A percentile compares a stretch with the other conserved stretches of the same genome.
Evolutionary conservation across 2,888 invertebrate species (phyloP).

Genomic region (Agrotis puta): DNA sequence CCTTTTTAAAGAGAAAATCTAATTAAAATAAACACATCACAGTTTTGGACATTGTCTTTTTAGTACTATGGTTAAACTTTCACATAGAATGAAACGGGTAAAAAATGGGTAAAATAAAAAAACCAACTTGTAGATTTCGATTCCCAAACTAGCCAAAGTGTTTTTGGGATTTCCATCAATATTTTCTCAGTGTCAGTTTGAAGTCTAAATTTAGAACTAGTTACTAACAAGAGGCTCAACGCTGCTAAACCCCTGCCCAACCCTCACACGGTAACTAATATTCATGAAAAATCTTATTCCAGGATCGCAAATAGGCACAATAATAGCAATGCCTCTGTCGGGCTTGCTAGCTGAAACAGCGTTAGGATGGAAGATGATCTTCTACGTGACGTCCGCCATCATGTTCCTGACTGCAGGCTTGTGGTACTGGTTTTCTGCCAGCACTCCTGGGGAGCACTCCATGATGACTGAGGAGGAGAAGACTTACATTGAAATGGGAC

Average conservation of each 20-base stretch:
- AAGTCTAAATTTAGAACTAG: no score
- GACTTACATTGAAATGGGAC: conserved; percentile 91
- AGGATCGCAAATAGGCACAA: conserved; percentile 93
- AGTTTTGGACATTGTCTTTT: neutral
- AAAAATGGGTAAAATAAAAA: no score
- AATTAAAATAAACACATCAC: neutral
- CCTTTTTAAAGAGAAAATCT: no score
- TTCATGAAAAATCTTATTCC: conserved; percentile 61
- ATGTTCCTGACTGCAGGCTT: conserved; percentile 89
- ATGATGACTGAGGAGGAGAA: conserved; percentile 90
- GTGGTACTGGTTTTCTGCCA: conserved; percentile 91
- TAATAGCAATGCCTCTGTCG: conserved; percentile 92
- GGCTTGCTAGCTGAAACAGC: conserved; percentile 91
- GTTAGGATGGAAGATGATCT: conserved; percentile 93
- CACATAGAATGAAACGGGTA: no score
- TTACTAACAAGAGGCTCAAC: no score
- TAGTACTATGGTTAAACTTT: neutral
- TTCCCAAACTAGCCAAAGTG: no score
- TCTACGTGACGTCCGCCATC: conserved; percentile 91
- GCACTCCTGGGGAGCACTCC: conserved; percentile 90
- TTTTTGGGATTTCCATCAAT: no score
- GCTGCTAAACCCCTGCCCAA: no score
- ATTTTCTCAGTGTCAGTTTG: no score
- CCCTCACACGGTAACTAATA: no score
- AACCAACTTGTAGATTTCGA: no score